These are phyloP conservation scores for Alca torda DNA, from an alignment of 2,797 vertebrate species.

Conservation along the genomic window DNA sequence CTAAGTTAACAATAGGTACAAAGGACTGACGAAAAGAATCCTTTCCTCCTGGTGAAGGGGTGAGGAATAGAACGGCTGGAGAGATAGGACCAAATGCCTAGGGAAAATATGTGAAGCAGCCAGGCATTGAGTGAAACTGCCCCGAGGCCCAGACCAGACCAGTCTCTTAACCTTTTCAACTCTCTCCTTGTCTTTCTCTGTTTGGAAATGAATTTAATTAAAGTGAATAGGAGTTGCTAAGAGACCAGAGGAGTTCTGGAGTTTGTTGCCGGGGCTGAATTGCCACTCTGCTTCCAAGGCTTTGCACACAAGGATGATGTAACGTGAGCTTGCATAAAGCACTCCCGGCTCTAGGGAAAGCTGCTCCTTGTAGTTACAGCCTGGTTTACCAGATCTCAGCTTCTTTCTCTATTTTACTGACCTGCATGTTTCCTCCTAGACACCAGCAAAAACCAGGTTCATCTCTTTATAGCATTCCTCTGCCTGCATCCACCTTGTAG, in stretches of 20 bases:
- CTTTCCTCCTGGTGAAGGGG: neutral
- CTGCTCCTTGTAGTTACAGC: neutral
- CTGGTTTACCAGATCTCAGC: neutral
- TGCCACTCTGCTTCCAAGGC: constrained; percentile 1
- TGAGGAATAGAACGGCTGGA: neutral
- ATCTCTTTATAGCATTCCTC: neutral
- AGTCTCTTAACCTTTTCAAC: neutral
- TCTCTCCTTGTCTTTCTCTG: constrained; percentile 22
- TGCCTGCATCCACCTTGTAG: neutral
- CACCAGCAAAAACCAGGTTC: accelerated
- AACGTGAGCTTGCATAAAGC: neutral
- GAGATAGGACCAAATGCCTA: neutral
- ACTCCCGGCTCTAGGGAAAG: neutral
- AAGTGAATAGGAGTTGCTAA: constrained; percentile 63
- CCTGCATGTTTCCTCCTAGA: neutral
- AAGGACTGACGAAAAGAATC: neutral
- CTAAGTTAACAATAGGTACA: neutral
- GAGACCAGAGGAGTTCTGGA: constrained; percentile 55
- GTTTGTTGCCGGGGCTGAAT: constrained; percentile 51
- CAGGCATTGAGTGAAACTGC: neutral
- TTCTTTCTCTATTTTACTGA: neutral
- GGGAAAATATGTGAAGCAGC: neutral
- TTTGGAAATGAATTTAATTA: constrained; percentile 54
- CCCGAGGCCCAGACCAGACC: neutral
- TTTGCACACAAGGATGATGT: neutral